Evolutionary conservation across 1,140 invertebrate genomes (phyloP).

Genomic region (Kradibia gibbosae): DNA sequence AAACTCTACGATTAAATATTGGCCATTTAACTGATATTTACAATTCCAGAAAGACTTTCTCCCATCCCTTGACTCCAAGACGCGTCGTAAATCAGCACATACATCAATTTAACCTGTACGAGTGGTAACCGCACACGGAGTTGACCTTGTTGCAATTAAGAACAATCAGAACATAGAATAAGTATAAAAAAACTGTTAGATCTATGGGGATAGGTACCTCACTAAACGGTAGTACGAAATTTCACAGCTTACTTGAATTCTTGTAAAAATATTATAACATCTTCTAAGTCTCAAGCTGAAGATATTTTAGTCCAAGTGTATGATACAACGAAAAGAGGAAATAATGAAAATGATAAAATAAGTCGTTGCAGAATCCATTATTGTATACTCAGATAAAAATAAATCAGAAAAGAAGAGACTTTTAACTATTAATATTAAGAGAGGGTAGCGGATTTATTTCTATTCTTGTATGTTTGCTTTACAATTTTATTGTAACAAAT

Average conservation of each 20-base stretch:
- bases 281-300: no score
- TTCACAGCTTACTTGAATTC: not conserved
- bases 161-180: not conserved
- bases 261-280: no score
- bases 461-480: slow-evolving; percentile 40
- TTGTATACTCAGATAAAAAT: not conserved
- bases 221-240: not conserved
- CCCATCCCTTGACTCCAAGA: not conserved
- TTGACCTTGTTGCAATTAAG: slow-evolving; percentile 18
- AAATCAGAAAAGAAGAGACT: not conserved
- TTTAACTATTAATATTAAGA: slow-evolving; percentile 4
- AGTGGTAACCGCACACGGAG: not conserved
- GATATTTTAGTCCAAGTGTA: not conserved
- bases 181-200: slow-evolving; percentile 25
- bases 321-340: slow-evolving; percentile 7
- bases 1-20: not conserved
- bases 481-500: slow-evolving; percentile 24
- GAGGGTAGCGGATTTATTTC: not conserved
- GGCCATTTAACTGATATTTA: not conserved
- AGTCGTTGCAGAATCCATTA: slow-evolving; percentile 17
- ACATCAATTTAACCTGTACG: slow-evolving; percentile 12
- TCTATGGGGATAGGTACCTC: slow-evolving; percentile 12
- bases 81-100: slow-evolving; percentile 6
- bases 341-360: slow-evolving; percentile 35
- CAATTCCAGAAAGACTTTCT: not conserved